Evolutionary conservation across 1,140 invertebrate genomes (phyloP).

Genomic region (Drosophila sproati): DNA sequence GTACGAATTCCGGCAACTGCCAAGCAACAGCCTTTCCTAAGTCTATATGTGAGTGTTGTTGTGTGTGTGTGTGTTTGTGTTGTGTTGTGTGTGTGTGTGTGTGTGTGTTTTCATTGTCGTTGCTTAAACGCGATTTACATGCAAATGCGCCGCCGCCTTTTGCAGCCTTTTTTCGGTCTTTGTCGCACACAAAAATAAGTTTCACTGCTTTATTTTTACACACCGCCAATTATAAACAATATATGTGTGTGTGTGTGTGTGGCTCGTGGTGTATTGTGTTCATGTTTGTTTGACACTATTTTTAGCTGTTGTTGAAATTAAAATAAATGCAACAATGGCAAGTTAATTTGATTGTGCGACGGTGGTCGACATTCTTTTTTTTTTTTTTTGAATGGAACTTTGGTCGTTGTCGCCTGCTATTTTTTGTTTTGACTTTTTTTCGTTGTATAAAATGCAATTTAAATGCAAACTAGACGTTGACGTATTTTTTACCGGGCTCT

Average conservation of each 20-base stretch:
- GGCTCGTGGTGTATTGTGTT: conserved; percentile 21
- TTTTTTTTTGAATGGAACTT: conserved; percentile 35
- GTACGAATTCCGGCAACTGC: conserved; percentile 81
- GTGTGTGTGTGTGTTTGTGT: conserved; percentile 25
- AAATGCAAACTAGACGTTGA: conserved; percentile 68
- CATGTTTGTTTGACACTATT: conserved; percentile 62
- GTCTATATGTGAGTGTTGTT: conserved; percentile 8
- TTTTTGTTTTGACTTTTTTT: conserved; percentile 24
- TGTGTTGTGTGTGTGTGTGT: conserved; percentile 1
- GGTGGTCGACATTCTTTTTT: conserved; percentile 8
- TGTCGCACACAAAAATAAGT: conserved; percentile 65
- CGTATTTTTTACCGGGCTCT: not conserved
- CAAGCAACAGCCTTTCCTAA: conserved; percentile 51
- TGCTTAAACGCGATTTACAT: conserved; percentile 76
- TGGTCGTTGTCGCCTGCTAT: conserved; percentile 22
- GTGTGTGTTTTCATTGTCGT: conserved; percentile 53
- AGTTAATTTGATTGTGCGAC: conserved; percentile 66
- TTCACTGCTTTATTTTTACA: conserved; percentile 76
- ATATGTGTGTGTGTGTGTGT: conserved; percentile 26
- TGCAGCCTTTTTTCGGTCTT: conserved; percentile 56
- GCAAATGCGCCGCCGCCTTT: conserved; percentile 62
- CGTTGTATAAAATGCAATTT: conserved; percentile 64
- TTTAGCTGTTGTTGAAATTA: conserved; percentile 76
- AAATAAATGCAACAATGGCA: conserved; percentile 74
- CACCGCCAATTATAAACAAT: conserved; percentile 81